These are phyloP conservation scores for Urocolius indicus DNA, from an alignment of 2,113 vertebrate genomes.

Conservation along the genomic window DNA sequence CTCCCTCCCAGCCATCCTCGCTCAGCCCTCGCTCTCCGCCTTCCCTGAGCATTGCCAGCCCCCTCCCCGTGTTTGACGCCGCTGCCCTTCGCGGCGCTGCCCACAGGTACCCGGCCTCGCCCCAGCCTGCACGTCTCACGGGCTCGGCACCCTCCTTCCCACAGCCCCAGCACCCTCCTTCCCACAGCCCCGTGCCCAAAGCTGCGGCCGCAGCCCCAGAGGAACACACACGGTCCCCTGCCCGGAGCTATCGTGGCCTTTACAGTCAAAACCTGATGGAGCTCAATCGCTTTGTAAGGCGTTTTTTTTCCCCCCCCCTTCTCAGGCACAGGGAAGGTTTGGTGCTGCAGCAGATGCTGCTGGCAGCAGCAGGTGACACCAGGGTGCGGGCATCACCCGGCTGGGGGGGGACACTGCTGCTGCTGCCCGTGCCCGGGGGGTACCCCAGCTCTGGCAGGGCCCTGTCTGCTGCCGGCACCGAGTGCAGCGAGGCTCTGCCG, in stretches of 20 bases:
- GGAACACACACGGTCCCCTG: accelerated
- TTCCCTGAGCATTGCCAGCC: not conserved
- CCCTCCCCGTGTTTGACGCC: not conserved
- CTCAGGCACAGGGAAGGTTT: not conserved
- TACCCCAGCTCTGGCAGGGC: not conserved
- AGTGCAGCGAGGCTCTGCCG: not conserved
- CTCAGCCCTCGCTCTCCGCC: not conserved
- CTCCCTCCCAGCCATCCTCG: not conserved
- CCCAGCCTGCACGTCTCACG: too few relatives aligned
- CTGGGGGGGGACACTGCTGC: not conserved
- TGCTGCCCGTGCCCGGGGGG: too few relatives aligned
- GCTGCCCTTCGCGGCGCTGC: too few relatives aligned
- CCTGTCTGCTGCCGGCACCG: accelerated
- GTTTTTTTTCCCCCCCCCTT: not conserved
- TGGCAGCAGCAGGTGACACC: not conserved
- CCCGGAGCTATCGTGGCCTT: not conserved
- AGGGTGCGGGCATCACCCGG: not conserved
- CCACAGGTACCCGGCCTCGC: not conserved
- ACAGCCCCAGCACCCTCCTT: not conserved
- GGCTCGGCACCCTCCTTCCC: not conserved
- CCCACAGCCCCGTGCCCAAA: not conserved
- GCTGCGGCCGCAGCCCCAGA: not conserved
- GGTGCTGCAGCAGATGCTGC: not conserved
- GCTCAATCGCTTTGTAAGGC: accelerated
- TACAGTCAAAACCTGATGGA: accelerated